phyloP scores from a whole-genome alignment of 2,113 vertebrate genomes.

The Bambusicola thoracicus region DNA sequence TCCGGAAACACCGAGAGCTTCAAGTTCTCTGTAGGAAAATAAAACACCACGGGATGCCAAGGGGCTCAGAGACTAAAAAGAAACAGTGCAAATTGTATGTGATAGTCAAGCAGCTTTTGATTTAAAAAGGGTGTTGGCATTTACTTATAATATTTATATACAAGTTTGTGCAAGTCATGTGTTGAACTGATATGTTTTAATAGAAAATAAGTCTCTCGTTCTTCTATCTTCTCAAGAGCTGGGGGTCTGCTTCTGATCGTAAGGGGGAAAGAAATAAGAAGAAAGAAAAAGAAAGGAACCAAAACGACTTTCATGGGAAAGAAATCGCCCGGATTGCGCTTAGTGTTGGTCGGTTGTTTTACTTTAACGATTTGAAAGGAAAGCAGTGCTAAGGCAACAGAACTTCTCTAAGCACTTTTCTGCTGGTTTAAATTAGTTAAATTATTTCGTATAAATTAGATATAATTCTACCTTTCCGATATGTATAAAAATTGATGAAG shows the following conservation, averaged over 20 bases:
- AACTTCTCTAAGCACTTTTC: constrained; percentile 90
- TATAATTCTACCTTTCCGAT: constrained; percentile 87
- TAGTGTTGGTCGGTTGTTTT: constrained; percentile 15
- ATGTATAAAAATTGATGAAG: constrained; percentile 91
- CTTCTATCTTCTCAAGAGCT: constrained; percentile 68
- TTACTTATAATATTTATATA: constrained; percentile 81
- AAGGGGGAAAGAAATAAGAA: not conserved
- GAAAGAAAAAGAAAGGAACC: not conserved
- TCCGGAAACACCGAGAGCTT: constrained; percentile 75
- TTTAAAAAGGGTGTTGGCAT: constrained; percentile 82
- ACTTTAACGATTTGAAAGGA: constrained; percentile 82
- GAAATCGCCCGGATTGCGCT: constrained; percentile 79
- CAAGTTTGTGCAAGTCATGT: constrained; percentile 81
- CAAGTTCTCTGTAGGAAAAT: constrained; percentile 66
- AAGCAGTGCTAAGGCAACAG: constrained; percentile 90
- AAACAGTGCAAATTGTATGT: constrained; percentile 86
- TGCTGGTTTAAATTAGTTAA: constrained; percentile 89
- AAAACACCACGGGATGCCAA: constrained; percentile 58
- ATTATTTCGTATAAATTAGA: constrained; percentile 89
- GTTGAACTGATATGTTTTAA: constrained; percentile 77
- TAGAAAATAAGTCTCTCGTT: constrained; percentile 74
- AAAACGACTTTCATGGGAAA: constrained; percentile 71
- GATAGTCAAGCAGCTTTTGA: constrained; percentile 90
- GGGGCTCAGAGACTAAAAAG: constrained; percentile 75
- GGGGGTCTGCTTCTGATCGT: constrained; percentile 64